These are phyloP conservation scores for Amblyopsis rosae DNA, from an alignment of 2,113 vertebrate genomes.

Conservation along the genomic window DNA sequence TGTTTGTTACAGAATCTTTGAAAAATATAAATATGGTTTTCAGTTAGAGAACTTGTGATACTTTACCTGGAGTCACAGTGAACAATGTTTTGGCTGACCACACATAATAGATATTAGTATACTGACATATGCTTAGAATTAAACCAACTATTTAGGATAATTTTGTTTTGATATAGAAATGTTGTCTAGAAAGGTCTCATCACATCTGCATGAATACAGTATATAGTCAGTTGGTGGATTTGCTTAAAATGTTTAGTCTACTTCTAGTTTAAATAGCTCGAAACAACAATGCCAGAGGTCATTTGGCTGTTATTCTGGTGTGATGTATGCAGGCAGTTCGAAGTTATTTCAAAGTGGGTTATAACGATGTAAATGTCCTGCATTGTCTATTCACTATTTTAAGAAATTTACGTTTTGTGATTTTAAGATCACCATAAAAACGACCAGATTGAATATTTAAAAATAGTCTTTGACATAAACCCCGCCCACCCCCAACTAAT, in stretches of 20 bases:
- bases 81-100: neutral
- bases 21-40: slow-evolving; percentile 7
- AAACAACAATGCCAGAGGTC: slow-evolving; percentile 42
- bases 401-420: no score
- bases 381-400: no score
- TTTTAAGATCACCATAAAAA: no score
- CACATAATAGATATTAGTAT: no score
- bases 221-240: neutral
- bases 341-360: neutral
- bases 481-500: no score
- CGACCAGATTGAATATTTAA: no score
- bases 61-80: neutral
- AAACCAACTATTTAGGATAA: neutral
- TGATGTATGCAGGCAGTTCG: neutral
- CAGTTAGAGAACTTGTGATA: slow-evolving; percentile 15
- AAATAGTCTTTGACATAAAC: no score
- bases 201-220: neutral
- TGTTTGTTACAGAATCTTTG: slow-evolving; percentile 11
- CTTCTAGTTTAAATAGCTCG: slow-evolving; percentile 6
- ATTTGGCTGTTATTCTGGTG: slow-evolving; percentile 11
- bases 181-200: neutral
- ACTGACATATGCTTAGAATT: neutral
- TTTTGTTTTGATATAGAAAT: neutral
- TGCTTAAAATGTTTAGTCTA: neutral
- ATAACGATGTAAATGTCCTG: no score